Base-by-base conservation (phyloP, 1,140 invertebrate species). In the Cydia fagiglandana region DNA sequence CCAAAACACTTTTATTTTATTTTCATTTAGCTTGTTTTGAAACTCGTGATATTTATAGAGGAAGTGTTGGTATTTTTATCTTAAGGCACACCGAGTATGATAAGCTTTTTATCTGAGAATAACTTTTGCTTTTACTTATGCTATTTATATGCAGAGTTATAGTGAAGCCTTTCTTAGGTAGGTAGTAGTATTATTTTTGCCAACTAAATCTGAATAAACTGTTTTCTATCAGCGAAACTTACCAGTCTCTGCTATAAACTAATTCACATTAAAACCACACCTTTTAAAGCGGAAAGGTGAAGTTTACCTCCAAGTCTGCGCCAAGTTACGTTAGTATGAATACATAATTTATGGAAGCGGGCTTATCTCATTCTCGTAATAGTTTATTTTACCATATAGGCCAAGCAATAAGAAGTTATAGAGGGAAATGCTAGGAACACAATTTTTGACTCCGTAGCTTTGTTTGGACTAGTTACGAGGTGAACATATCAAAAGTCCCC, bases 371-470 rank as follows among this genome's bases (percentile, higher is more conserved):
- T 61, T 61, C 20, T 61, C 20, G 56, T 61, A 61, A 61, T 24
- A 61, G 17, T 61, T 61, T 24, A 61, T 61, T 61, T 61, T 61
- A 20, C 56, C 56, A 61, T 61, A n/a, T n/a, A n/a, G n/a, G n/a
- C n/a, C n/a, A n/a, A n/a, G n/a, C n/a, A n/a, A n/a, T n/a, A n/a
- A n/a, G n/a, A n/a, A n/a, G n/a, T n/a, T n/a, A n/a, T n/a, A n/a
- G n/a, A n/a, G n/a, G n/a, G n/a, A n/a, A n/a, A n/a, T n/a, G n/a
- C n/a, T n/a, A n/a, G n/a, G n/a, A n/a, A n/a, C n/a, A n/a, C n/a
- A n/a, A n/a, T n/a, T n/a, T n/a, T n/a, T n/a, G n/a, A n/a, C n/a
- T n/a, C n/a, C n/a, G n/a, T n/a, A n/a, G n/a, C n/a, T n/a, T n/a
- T n/a, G n/a, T n/a, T n/a, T n/a, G n/a, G n/a, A n/a, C n/a, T n/a